Base-by-base conservation (phyloP, 2,888 invertebrate species). In the Lathronympha strigana region DNA sequence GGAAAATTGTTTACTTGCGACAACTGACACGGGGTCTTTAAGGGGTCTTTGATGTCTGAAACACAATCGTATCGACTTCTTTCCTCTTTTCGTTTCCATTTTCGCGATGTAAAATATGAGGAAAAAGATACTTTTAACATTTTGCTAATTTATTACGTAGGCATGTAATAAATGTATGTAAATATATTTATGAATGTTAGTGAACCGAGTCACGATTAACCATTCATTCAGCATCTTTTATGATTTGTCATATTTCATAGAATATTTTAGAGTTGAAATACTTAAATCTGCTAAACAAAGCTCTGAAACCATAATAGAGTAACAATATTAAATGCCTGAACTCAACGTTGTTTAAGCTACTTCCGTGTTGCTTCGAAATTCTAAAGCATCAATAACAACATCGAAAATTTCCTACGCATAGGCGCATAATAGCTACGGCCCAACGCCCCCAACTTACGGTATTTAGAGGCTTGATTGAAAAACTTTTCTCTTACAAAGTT, bases 391-490 rank as follows among this genome's bases (percentile, higher is more conserved):
- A 28, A 43, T 28, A 55, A 55, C 31, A 57, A 57, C 23, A 33
- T 9, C n/a, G 8, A 53, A 17, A 36, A 33, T 43, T 57, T 23
- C 11, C 36, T 19, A 58, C 19, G 17, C 49, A 43, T 13, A 31
- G 28, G 40, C n/a, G 31, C 55, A 45, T 53, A 50, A 57, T 63
- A 55, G 31, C 53, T 33, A 17, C 47, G 21, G 17, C 13, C 50
- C 17, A 58, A 63, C 63, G 57, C 58, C 23, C 13, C 50, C 17
- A 58, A 63, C 63, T 63, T 63, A 51, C 21, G 57, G 21, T 60
- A 66, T 72, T 63, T 68, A 61, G 68, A 58, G 62, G 55, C 70
- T 69, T 76, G 72, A 78, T 79, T 76, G 71, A 73, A 75, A 74
- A 78, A 78, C 73, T 77, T 76, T 57, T 61, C 62, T 62, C 66